phyloP scores from a whole-genome alignment of 2,888 invertebrate genomes.

The Drosophila cracens region DNA sequence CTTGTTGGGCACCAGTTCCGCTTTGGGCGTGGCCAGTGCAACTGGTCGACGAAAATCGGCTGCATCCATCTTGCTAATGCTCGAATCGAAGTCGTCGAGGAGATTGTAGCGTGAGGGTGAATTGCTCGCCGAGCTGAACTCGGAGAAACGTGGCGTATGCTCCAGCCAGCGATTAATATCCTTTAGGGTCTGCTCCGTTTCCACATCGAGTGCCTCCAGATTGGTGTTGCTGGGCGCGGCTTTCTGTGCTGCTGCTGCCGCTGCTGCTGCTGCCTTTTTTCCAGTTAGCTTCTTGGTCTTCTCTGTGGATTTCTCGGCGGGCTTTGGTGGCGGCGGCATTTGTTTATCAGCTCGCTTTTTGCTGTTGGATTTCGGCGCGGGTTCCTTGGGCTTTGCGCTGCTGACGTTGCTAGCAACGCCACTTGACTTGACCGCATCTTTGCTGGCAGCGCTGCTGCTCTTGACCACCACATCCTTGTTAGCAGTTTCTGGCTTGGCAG shows the following conservation, averaged over 20 bases:
- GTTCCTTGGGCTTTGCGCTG: constrained; percentile 54
- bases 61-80: constrained; percentile 85
- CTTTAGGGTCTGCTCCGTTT: constrained; percentile 89
- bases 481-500: constrained; percentile 16
- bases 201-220: constrained; percentile 89
- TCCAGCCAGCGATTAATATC: constrained; percentile 96
- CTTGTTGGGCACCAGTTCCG: constrained; percentile 84
- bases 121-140: constrained; percentile 91
- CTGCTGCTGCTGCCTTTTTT: constrained; percentile 48
- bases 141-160: constrained; percentile 91
- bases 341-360: constrained; percentile 75
- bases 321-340: constrained; percentile 72
- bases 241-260: constrained; percentile 51
- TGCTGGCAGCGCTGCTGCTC: constrained; percentile 1
- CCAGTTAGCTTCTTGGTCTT: constrained; percentile 51
- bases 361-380: constrained; percentile 60
- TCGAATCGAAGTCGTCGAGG: constrained; percentile 87
- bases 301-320: constrained; percentile 57
- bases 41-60: constrained; percentile 85
- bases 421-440: constrained; percentile 20
- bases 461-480: constrained; percentile 28
- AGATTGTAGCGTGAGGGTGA: constrained; percentile 90
- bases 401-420: constrained; percentile 50
- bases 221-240: constrained; percentile 83
- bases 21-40: constrained; percentile 83